phyloP scores from a whole-genome alignment of 1,140 invertebrate species.

The Listronotus bonariensis region DNA sequence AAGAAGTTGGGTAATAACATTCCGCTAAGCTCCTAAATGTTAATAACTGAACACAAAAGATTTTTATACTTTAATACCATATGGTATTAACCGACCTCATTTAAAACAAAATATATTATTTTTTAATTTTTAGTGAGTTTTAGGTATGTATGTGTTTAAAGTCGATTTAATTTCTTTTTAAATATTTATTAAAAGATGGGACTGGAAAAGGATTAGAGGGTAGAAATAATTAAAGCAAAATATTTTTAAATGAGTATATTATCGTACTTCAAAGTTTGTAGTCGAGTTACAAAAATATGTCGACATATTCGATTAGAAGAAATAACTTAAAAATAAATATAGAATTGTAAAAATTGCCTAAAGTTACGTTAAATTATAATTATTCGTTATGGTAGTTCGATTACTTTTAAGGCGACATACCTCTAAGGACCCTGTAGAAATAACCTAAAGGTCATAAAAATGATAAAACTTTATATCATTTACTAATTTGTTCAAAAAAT shows the following conservation, averaged over 20 bases:
- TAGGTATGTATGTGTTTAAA: not conserved
- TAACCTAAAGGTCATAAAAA: no score
- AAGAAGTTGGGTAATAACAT: no score
- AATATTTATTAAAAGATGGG: no score
- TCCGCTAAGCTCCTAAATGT: no score
- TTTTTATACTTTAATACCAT: no score
- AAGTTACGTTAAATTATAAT: conserved; percentile 13
- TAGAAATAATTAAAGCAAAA: not conserved
- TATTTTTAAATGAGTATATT: conserved; percentile 25
- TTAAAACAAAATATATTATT: no score
- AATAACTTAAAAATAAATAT: conserved; percentile 30
- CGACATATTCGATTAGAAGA: conserved; percentile 19
- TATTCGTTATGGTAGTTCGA: conserved; percentile 28
- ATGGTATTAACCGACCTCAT: no score
- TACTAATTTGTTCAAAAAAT: not conserved
- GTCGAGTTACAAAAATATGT: conserved; percentile 24
- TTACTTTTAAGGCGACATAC: not conserved
- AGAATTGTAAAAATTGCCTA: conserved; percentile 21
- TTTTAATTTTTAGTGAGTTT: not conserved
- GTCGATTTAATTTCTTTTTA: not conserved
- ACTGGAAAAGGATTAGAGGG: no score
- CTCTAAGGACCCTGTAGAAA: not conserved
- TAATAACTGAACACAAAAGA: no score
- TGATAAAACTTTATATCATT: no score
- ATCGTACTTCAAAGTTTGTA: conserved; percentile 5